phyloP scores from a whole-genome alignment of 2,113 vertebrate genomes.

The Pandion haliaetus region DNA sequence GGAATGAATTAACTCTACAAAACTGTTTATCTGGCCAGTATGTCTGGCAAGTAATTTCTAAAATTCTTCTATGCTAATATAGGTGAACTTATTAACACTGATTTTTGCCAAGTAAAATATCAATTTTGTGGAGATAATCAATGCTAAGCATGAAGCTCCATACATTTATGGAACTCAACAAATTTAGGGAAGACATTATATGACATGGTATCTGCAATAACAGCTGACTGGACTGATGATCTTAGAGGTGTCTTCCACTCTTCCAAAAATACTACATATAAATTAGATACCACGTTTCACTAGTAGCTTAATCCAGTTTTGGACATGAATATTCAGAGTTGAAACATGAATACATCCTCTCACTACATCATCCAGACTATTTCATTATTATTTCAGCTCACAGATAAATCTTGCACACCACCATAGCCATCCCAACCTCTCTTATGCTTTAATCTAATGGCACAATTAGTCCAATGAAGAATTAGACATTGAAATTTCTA shows the following conservation, averaged over 20 bases:
- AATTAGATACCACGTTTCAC: not conserved
- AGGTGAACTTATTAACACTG: not conserved
- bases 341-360: not conserved
- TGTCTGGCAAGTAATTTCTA: not conserved
- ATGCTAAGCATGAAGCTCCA: not conserved
- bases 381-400: not conserved
- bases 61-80: not conserved
- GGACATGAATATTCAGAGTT: not conserved
- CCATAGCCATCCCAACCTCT: not conserved
- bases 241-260: not conserved
- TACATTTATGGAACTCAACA: not conserved
- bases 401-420: not conserved
- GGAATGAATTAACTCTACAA: not conserved
- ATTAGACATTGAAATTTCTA: not conserved
- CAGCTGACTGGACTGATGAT: not conserved
- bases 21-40: not conserved
- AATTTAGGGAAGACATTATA: not conserved
- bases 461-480: not conserved
- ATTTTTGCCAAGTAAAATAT: not conserved
- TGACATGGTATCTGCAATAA: not conserved
- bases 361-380: not conserved
- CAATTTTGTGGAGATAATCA: not conserved
- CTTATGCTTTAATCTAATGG: not conserved
- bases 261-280: not conserved
- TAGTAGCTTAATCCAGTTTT: not conserved